Percentiles rank a stretch among this genome's conserved stretches.
Evolutionary conservation across 1,140 invertebrate species (phyloP).

Genomic region (Calliphora vicina): DNA sequence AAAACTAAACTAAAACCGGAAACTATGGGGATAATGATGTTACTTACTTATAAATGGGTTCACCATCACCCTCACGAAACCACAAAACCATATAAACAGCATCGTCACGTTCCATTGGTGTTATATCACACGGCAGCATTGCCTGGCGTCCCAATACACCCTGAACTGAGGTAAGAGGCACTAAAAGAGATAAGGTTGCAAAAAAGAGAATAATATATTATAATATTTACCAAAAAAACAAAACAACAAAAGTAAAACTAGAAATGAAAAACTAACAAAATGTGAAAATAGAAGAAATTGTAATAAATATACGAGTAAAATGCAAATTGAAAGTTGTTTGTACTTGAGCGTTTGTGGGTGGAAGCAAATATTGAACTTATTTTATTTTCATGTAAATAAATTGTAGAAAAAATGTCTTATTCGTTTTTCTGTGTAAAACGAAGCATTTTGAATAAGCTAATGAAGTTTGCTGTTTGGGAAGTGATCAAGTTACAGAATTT

Average conservation of each 20-base stretch:
- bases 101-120: conserved; percentile 77
- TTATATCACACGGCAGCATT: conserved; percentile 82
- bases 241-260: background rate
- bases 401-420: no score
- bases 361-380: background rate
- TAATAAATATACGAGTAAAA: background rate
- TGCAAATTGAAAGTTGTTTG: conserved; percentile 28
- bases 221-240: conserved; percentile 4
- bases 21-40: conserved; percentile 8
- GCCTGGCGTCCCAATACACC: conserved; percentile 81
- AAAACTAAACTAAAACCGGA: conserved; percentile 5
- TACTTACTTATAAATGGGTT: conserved; percentile 83
- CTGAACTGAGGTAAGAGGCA: conserved; percentile 79
- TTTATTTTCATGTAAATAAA: no score
- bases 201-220: conserved; percentile 28
- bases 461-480: background rate
- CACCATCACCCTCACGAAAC: conserved; percentile 85
- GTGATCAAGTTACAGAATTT: background rate
- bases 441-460: background rate
- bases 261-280: background rate
- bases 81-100: conserved; percentile 86
- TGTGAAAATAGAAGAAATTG: background rate
- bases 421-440: no score
- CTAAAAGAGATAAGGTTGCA: conserved; percentile 68
- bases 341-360: background rate